Evolutionary conservation across 1,140 invertebrate species (phyloP).

Genomic region (Myzus persicae): DNA sequence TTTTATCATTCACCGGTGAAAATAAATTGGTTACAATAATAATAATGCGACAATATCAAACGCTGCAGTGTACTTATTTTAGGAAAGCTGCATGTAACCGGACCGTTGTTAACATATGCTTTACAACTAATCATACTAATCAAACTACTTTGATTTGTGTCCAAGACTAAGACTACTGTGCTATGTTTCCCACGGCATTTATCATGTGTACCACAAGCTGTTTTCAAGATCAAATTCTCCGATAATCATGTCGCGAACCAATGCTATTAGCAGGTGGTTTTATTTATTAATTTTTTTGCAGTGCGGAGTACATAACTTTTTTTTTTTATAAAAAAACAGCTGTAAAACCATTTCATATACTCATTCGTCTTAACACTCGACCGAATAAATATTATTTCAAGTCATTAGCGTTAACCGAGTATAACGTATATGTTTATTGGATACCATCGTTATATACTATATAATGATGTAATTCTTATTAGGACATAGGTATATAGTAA

Average conservation of each 20-base stretch:
- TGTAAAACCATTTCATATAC: not conserved
- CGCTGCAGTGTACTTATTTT: not conserved
- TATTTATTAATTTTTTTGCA: not conserved
- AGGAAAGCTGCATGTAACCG: not conserved
- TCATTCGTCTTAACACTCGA: not conserved
- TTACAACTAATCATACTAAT: constrained; percentile 56
- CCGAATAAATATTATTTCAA: not conserved
- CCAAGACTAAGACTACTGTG: constrained; percentile 49
- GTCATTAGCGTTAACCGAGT: not conserved
- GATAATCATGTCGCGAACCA: constrained; percentile 40
- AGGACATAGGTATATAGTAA: not conserved
- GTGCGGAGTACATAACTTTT: not conserved
- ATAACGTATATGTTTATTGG: not conserved
- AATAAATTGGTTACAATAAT: not conserved
- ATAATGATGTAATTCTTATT: too few species aligned
- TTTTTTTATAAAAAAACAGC: not conserved
- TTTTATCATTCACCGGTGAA: not conserved
- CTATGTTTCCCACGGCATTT: constrained; percentile 56
- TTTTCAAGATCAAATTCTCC: constrained; percentile 53
- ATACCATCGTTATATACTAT: too few species aligned
- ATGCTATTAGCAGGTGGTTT: constrained; percentile 31
- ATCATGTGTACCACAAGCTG: constrained; percentile 46
- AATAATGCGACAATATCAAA: not conserved
- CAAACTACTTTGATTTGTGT: constrained; percentile 36
- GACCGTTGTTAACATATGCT: constrained; percentile 36